phyloP scores from a whole-genome alignment of 2,888 invertebrate genomes.

The Atrina japonica region DNA sequence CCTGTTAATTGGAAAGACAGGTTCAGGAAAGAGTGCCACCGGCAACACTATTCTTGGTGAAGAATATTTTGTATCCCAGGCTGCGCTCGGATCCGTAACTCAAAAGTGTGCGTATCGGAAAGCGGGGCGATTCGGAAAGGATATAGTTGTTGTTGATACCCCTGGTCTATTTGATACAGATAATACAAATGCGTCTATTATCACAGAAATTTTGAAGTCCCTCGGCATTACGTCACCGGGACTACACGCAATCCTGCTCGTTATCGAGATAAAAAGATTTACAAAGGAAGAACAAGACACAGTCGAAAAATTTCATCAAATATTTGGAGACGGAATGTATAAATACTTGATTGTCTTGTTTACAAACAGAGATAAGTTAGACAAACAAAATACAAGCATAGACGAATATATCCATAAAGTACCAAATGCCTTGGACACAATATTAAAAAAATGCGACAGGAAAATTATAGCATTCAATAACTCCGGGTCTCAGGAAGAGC shows the following conservation, averaged over 20 bases:
- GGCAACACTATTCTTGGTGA: conserved; percentile 36
- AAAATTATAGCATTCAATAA: no score
- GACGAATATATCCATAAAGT: no score
- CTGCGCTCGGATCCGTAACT: conserved; percentile 24
- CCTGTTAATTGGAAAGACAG: conserved; percentile 39
- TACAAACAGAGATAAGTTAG: no score
- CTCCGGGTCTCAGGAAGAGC: no score
- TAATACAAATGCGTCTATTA: conserved; percentile 22
- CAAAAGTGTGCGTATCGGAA: conserved; percentile 15
- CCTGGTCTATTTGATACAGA: conserved; percentile 43
- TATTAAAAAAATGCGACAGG: no score
- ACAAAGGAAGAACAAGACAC: conserved; percentile 39
- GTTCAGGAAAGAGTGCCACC: conserved; percentile 40
- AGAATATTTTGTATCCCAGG: conserved; percentile 24
- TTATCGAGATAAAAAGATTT: conserved; percentile 30
- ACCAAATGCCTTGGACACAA: no score
- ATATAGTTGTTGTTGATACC: conserved; percentile 32
- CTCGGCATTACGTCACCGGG: conserved; percentile 36
- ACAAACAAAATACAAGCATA: no score
- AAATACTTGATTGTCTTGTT: conserved; percentile 34
- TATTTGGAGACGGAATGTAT: conserved; percentile 35
- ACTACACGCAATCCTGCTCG: conserved; percentile 39
- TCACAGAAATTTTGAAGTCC: conserved; percentile 34
- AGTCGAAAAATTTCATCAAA: conserved; percentile 17
- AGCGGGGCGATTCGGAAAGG: neutral